These are phyloP conservation scores for Etheostoma perlongum DNA, from an alignment of 2,797 vertebrate genomes.

Conservation along the genomic window DNA sequence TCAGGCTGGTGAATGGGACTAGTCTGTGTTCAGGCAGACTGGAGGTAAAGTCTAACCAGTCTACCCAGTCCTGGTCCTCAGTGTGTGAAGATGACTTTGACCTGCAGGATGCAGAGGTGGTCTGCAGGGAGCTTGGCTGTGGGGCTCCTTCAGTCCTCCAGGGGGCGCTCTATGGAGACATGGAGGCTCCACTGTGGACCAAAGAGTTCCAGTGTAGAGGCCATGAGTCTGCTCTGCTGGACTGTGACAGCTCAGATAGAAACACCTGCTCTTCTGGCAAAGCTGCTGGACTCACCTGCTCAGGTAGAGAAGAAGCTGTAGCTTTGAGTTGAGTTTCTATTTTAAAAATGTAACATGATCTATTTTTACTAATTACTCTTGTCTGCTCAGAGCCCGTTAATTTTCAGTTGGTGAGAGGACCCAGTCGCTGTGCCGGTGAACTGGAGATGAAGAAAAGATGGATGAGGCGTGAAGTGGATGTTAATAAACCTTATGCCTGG, in stretches of 20 bases:
- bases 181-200: not conserved
- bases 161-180: not conserved
- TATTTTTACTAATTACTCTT: no score
- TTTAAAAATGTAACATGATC: no score
- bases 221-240: conserved; percentile 27
- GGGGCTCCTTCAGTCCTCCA: conserved; percentile 8
- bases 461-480: no score
- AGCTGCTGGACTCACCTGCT: not conserved
- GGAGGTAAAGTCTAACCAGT: conserved; percentile 10
- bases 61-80: not conserved
- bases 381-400: no score
- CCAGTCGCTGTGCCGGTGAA: no score
- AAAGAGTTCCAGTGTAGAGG: conserved; percentile 19
- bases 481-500: no score
- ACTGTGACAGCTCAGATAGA: not conserved
- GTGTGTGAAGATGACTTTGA: conserved; percentile 22
- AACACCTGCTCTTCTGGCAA: conserved; percentile 9
- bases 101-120: conserved; percentile 15
- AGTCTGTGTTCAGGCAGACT: conserved; percentile 39
- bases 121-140: conserved; percentile 31
- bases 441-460: no score
- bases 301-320: not conserved
- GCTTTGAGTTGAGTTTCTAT: not conserved
- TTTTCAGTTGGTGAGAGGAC: no score
- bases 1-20: conserved; percentile 19